A percentile compares a stretch with the other conserved stretches of the same genome.
Conservation (phyloP, 2,113 vertebrate species). For the Arvicanthis niloticus region DNA sequence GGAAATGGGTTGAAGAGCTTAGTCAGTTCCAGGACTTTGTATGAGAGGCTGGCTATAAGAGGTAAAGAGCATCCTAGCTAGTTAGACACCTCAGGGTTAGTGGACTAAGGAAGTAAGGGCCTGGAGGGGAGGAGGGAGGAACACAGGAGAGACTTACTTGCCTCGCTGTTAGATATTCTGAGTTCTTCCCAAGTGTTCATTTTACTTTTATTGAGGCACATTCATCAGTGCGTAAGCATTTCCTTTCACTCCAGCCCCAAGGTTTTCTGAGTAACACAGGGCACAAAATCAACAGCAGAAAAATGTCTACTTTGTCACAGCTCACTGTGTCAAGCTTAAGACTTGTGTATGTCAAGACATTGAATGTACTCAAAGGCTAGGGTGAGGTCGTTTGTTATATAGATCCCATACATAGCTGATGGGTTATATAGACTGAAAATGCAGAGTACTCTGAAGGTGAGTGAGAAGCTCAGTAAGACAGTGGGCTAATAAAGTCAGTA, state of each 20-base stretch:
- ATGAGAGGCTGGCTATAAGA: not conserved
- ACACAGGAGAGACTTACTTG: not conserved
- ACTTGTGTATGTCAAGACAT: not conserved
- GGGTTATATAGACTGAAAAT: not conserved
- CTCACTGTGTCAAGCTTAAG: not conserved
- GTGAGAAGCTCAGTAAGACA: slow-evolving; percentile 16
- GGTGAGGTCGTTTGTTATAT: not conserved
- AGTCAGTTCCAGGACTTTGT: not conserved
- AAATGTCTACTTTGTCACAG: not conserved
- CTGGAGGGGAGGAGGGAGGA: not conserved
- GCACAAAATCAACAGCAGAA: not conserved
- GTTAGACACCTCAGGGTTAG: too few species aligned
- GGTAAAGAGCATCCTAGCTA: not conserved
- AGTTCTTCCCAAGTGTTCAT: not conserved
- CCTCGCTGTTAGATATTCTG: not conserved
- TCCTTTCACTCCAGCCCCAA: not conserved
- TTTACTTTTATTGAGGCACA: not conserved
- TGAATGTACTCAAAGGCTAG: not conserved
- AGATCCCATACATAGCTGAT: not conserved
- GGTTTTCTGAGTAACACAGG: not conserved
- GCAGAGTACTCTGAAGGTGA: not conserved
- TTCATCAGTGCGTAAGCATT: not conserved
- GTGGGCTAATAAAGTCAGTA: not conserved
- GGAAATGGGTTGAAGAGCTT: not conserved
- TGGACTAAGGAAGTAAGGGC: not conserved